Conservation (phyloP, 35 echinoderm and acorn worm genomes). For the Heliocidaris tuberculata region DNA sequence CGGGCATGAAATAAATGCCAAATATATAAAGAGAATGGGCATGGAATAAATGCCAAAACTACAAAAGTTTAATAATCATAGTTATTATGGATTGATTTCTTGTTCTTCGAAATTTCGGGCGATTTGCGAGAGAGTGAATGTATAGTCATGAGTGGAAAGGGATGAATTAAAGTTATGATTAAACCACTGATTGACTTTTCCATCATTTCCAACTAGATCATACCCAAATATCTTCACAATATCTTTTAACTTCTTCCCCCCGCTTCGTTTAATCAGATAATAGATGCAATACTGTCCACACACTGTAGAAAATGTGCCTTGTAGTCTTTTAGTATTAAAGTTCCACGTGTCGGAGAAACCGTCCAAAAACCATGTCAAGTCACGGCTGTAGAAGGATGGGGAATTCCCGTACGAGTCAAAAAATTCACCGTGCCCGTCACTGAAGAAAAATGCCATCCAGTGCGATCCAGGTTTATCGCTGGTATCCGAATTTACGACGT, state of each 20-base stretch:
- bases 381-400: background rate
- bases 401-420: constrained; percentile 54
- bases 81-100: background rate
- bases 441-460: constrained; percentile 44
- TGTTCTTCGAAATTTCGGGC: background rate
- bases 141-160: background rate
- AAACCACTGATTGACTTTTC: background rate
- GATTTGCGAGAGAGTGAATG: background rate
- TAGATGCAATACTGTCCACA: constrained; percentile 58
- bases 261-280: constrained; percentile 21
- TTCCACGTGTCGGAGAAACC: background rate
- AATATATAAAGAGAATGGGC: no score
- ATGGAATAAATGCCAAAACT: no score
- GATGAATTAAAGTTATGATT: constrained; percentile 20
- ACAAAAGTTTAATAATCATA: background rate
- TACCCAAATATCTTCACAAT: background rate
- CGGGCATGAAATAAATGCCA: no score
- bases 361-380: constrained; percentile 1
- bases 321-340: background rate
- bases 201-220: background rate
- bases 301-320: constrained; percentile 35
- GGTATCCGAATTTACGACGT: constrained; percentile 28
- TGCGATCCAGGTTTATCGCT: constrained; percentile 38
- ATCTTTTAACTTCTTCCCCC: background rate
- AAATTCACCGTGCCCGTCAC: constrained; percentile 27